Percentiles rank a stretch among this genome's conserved stretches.
Evolutionary conservation across 2,888 invertebrate genomes (phyloP).

Genomic region (Chloroclysta siterata): DNA sequence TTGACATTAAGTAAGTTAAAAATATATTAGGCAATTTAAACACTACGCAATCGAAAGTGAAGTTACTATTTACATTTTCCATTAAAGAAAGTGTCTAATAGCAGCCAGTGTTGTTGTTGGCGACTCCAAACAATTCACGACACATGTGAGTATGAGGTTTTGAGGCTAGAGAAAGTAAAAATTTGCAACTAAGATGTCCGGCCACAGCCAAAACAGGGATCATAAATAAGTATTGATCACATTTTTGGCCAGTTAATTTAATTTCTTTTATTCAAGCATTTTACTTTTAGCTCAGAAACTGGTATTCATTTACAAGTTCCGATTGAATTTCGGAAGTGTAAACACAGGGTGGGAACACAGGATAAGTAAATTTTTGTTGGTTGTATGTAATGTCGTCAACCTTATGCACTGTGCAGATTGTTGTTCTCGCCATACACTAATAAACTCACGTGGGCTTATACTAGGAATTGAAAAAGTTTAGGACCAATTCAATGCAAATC

Average conservation of each 20-base stretch:
- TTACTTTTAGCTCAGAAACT: constrained; percentile 20
- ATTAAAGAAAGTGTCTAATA: constrained; percentile 29
- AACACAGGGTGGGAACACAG: too few relatives aligned
- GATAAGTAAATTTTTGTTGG: constrained; percentile 16
- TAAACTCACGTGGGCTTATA: constrained; percentile 63
- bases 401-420: not conserved
- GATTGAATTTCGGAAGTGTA: constrained; percentile 25
- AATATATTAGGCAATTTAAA: not conserved
- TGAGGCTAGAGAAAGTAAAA: constrained; percentile 84
- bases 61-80: constrained; percentile 35
- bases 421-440: constrained; percentile 22
- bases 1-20: not conserved
- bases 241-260: constrained; percentile 25
- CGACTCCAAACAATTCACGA: constrained; percentile 72
- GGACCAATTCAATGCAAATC: constrained; percentile 81
- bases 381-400: constrained; percentile 9
- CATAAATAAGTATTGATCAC: constrained; percentile 47
- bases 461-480: constrained; percentile 62
- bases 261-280: constrained; percentile 34
- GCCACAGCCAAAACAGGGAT: constrained; percentile 54
- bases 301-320: constrained; percentile 25
- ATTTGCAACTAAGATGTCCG: constrained; percentile 71
- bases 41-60: constrained; percentile 22
- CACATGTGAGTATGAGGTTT: constrained; percentile 75
- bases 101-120: constrained; percentile 45